A percentile compares a stretch with the other conserved stretches of the same genome.
Conservation (phyloP, 2,113 vertebrate species). For the Hiodon tergisus region DNA sequence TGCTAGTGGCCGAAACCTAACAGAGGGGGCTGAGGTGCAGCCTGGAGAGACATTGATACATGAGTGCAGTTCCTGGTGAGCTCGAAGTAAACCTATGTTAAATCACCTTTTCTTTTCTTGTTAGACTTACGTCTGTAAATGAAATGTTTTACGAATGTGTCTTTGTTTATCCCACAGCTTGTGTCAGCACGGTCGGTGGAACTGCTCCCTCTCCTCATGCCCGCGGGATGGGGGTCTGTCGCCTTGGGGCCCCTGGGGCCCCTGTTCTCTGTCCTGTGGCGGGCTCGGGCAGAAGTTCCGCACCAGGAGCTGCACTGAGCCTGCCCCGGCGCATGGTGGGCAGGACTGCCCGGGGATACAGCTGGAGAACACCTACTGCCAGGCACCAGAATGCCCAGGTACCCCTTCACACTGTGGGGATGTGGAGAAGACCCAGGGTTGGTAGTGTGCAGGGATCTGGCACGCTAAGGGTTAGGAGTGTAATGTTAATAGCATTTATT, state of each 20-base stretch:
- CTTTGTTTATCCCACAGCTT: constrained; percentile 43
- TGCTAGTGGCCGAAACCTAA: constrained; percentile 31
- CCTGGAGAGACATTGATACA: constrained; percentile 56
- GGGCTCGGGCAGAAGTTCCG: constrained; percentile 71
- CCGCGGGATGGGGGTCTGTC: constrained; percentile 54
- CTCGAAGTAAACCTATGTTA: background rate
- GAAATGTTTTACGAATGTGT: background rate
- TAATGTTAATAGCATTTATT: too few relatives aligned
- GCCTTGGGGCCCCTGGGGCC: constrained; percentile 68
- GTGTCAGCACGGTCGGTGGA: constrained; percentile 68
- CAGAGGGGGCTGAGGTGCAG: constrained; percentile 61
- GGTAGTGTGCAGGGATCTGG: background rate
- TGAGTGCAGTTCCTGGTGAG: constrained; percentile 74
- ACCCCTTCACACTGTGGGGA: background rate
- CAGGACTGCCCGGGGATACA: constrained; percentile 60
- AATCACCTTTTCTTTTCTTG: background rate
- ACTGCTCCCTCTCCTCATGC: constrained; percentile 63
- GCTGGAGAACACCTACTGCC: constrained; percentile 68
- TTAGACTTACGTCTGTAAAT: background rate
- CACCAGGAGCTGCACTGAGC: constrained; percentile 57
- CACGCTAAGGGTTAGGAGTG: too few relatives aligned
- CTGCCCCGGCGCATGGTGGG: constrained; percentile 54
- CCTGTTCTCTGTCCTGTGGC: constrained; percentile 75
- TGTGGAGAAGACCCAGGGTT: background rate
- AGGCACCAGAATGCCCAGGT: constrained; percentile 71